A percentile compares a stretch with the other conserved stretches of the same genome.
Evolutionary conservation across 2,113 vertebrate species (phyloP).

Genomic region (Paradoxurus hermaphroditus): DNA sequence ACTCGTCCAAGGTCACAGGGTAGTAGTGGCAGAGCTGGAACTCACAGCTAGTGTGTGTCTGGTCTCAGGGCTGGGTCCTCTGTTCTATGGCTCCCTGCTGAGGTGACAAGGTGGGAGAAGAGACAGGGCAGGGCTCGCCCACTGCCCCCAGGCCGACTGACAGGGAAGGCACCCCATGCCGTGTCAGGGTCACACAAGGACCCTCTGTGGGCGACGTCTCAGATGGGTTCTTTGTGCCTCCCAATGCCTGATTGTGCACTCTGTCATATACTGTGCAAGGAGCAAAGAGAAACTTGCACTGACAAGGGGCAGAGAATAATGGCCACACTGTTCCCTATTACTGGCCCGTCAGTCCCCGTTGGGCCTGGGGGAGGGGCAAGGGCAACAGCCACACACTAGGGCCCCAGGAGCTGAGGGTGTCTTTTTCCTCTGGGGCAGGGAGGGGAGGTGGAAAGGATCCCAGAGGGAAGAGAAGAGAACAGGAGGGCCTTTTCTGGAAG

Average conservation of each 20-base stretch:
- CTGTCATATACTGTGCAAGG: not conserved
- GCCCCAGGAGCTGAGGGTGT: not conserved
- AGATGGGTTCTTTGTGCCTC: slow-evolving; percentile 50
- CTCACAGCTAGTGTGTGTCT: not conserved
- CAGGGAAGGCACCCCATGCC: not conserved
- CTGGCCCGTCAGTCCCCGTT: not conserved
- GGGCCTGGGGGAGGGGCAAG: not conserved
- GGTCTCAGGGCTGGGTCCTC: not conserved
- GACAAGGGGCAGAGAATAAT: slow-evolving; percentile 27
- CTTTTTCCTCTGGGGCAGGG: not conserved
- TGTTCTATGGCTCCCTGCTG: not conserved
- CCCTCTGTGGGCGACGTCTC: slow-evolving; percentile 35
- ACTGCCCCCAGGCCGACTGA: too few relatives aligned
- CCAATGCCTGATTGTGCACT: not conserved
- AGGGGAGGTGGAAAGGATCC: not conserved
- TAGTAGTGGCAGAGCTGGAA: not conserved
- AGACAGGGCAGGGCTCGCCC: not conserved
- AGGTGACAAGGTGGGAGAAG: not conserved
- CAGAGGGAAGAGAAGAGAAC: not conserved
- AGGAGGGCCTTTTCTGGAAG: not conserved
- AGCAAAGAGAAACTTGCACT: not conserved
- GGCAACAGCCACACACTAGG: not conserved
- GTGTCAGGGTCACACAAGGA: slow-evolving; percentile 50
- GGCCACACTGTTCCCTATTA: not conserved
- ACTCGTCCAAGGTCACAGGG: not conserved